These are phyloP conservation scores for Macrocentrus cingulum DNA, from an alignment of 1,140 invertebrate species.

Conservation along the genomic window DNA sequence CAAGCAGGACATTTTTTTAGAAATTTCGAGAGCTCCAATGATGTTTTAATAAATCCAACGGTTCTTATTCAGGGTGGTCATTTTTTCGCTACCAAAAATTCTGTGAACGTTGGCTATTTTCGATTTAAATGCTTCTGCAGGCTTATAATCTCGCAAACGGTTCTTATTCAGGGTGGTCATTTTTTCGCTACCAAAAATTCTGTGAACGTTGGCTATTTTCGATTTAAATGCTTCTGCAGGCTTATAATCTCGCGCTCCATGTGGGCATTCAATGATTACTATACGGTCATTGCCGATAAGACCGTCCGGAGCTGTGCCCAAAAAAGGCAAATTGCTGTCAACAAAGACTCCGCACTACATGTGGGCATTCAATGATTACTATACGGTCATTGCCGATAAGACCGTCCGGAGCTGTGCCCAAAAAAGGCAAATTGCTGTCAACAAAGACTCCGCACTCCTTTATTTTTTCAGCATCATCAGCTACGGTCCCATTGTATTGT, in stretches of 20 bases:
- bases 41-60: background rate
- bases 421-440: background rate
- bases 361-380: background rate
- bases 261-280: too few relatives aligned
- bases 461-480: background rate
- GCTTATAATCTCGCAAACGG: too few relatives aligned
- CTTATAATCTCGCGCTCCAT: too few relatives aligned
- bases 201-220: too few relatives aligned
- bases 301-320: too few relatives aligned
- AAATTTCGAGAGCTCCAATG: background rate
- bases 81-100: background rate
- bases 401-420: background rate
- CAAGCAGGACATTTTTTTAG: background rate
- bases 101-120: background rate
- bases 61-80: background rate
- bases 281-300: too few relatives aligned
- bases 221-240: too few relatives aligned
- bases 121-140: background rate
- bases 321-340: too few relatives aligned
- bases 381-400: too few relatives aligned
- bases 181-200: too few relatives aligned
- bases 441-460: background rate
- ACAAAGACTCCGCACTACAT: too few relatives aligned
- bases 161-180: too few relatives aligned
- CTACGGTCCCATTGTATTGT: background rate